A percentile compares a stretch with the other conserved stretches of the same genome.
Conservation (phyloP, 2,888 invertebrate species). For the Strigamia maritima region DNA sequence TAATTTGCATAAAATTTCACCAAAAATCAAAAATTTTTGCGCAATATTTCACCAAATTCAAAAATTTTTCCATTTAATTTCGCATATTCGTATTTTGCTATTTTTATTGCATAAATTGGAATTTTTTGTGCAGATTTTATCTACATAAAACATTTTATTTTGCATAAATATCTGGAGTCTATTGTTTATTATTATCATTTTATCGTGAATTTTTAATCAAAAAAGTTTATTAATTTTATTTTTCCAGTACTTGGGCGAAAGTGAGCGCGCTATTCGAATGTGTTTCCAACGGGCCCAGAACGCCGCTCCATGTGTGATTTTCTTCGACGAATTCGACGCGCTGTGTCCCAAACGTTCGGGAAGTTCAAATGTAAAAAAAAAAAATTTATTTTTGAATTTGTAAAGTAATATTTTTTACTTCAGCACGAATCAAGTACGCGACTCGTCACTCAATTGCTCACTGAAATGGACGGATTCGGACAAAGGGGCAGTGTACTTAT, state of each 20-base stretch:
- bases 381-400: no score
- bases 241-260: conserved; percentile 91
- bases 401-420: conserved; percentile 7
- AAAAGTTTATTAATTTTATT: no score
- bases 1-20: no score
- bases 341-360: conserved; percentile 85
- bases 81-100: no score
- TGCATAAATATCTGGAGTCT: no score
- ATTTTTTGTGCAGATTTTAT: no score
- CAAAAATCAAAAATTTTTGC: no score
- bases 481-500: conserved; percentile 80
- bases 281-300: conserved; percentile 92
- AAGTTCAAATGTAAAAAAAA: conserved; percentile 60
- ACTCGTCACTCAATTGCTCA: conserved; percentile 66
- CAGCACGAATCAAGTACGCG: not conserved
- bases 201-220: no score
- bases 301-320: conserved; percentile 96
- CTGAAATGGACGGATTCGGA: conserved; percentile 86
- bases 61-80: not conserved
- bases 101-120: conserved; percentile 32
- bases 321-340: conserved; percentile 97
- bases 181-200: no score
- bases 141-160: no score
- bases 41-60: no score
- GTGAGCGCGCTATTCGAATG: conserved; percentile 92